A percentile compares a stretch with the other conserved stretches of the same genome.
phyloP scores from a whole-genome alignment of 2,797 vertebrate genomes.

The Melanotaenia pygmaea region DNA sequence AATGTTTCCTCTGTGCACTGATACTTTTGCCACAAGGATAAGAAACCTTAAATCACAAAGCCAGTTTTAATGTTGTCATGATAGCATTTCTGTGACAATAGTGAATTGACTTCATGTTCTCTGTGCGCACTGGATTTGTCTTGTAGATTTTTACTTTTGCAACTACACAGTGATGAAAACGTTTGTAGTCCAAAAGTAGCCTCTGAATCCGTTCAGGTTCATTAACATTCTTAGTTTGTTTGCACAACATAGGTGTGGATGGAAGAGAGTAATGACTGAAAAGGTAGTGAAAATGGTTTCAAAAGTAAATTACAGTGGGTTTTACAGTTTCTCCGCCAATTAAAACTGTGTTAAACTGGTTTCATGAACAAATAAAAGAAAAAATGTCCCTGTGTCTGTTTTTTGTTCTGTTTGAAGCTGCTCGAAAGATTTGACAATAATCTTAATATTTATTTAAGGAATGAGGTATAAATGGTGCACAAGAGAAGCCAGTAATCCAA shows the following conservation, averaged over 20 bases:
- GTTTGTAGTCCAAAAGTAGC: constrained; percentile 46
- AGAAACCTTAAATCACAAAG: constrained; percentile 38
- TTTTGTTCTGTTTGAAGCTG: constrained; percentile 9
- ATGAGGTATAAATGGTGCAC: background rate
- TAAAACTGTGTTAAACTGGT: constrained; percentile 65
- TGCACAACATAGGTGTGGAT: constrained; percentile 64
- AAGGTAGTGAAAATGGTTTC: constrained; percentile 18
- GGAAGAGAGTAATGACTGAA: constrained; percentile 34
- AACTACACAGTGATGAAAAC: constrained; percentile 45
- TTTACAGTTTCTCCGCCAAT: constrained; percentile 68
- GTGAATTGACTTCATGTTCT: constrained; percentile 29
- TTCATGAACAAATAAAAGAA: constrained; percentile 74
- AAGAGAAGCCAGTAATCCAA: background rate
- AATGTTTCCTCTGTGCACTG: constrained; percentile 40
- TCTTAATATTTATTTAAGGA: background rate
- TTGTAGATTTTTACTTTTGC: constrained; percentile 56
- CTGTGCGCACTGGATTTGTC: constrained; percentile 50
- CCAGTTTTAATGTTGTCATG: constrained; percentile 45
- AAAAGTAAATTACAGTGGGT: constrained; percentile 47
- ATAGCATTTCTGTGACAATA: constrained; percentile 50
- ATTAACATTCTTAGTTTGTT: constrained; percentile 63
- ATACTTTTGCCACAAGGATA: constrained; percentile 44
- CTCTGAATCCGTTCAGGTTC: constrained; percentile 48
- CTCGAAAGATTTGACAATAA: background rate
- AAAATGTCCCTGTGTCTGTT: constrained; percentile 57